Conservation (phyloP, 1,140 invertebrate genomes). For the Macrotrachela quadricornifera region DNA sequence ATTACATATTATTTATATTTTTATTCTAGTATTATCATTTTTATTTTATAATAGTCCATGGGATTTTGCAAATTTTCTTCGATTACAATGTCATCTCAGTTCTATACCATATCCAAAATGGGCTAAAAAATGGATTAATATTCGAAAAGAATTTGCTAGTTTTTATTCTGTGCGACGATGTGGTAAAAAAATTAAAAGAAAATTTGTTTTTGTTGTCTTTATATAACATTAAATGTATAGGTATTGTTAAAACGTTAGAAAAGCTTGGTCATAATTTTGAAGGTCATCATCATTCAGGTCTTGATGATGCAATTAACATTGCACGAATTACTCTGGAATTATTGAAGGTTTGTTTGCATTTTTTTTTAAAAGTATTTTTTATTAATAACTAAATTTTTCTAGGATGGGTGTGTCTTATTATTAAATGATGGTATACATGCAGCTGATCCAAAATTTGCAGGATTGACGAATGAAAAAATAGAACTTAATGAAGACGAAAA, state of each 20-base stretch:
- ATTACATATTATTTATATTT: background rate
- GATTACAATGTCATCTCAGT: slow-evolving; percentile 39
- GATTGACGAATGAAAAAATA: too few relatives aligned
- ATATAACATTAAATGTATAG: too few relatives aligned
- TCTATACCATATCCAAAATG: slow-evolving; percentile 32
- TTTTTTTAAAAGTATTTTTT: too few relatives aligned
- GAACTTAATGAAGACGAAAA: too few relatives aligned
- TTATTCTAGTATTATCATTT: slow-evolving; percentile 1
- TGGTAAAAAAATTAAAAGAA: too few relatives aligned
- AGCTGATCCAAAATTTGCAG: too few relatives aligned
- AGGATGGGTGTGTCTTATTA: too few relatives aligned
- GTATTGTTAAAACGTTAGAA: slow-evolving; percentile 33
- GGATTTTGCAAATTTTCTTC: slow-evolving; percentile 41
- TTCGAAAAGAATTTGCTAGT: slow-evolving; percentile 30
- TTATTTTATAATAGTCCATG: slow-evolving; percentile 32
- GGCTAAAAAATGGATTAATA: slow-evolving; percentile 38
- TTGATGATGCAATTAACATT: slow-evolving; percentile 41
- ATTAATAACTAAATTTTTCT: too few relatives aligned
- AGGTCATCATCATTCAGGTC: slow-evolving; percentile 37
- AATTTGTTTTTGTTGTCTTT: too few relatives aligned
- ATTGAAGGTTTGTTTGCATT: too few relatives aligned
- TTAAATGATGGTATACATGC: too few relatives aligned
- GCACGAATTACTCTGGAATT: too few relatives aligned
- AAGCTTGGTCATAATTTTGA: slow-evolving; percentile 35
- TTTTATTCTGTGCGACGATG: slow-evolving; percentile 1